These are phyloP conservation scores for Alviniconcha marisindica DNA, from an alignment of 1,140 invertebrate species.

Conservation along the genomic window DNA sequence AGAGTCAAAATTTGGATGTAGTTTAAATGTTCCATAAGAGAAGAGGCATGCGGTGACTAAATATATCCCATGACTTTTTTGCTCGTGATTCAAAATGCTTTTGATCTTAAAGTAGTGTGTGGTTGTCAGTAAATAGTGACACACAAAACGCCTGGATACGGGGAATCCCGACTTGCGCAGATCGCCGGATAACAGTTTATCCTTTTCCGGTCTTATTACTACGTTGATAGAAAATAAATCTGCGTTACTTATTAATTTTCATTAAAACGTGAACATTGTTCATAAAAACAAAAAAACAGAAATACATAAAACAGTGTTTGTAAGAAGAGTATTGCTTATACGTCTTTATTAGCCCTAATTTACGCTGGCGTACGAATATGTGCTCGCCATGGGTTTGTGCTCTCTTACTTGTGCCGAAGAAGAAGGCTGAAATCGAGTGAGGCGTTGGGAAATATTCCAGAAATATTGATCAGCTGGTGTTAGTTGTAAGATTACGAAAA, in stretches of 20 bases:
- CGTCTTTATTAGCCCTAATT: not conserved
- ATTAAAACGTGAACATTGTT: no score
- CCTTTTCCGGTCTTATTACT: slow-evolving; percentile 39
- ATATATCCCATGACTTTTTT: not conserved
- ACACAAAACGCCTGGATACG: slow-evolving; percentile 38
- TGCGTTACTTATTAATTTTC: not conserved
- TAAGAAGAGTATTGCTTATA: no score
- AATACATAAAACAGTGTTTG: no score
- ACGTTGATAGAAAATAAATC: slow-evolving; percentile 37
- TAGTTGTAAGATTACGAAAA: not conserved
- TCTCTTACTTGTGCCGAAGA: slow-evolving; percentile 43
- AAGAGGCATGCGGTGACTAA: not conserved
- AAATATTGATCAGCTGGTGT: slow-evolving; percentile 9
- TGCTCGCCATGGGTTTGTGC: slow-evolving; percentile 37
- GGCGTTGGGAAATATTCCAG: slow-evolving; percentile 24
- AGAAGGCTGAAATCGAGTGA: slow-evolving; percentile 43
- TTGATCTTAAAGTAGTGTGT: not conserved
- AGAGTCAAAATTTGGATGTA: not conserved
- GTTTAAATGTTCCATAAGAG: not conserved
- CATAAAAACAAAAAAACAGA: no score
- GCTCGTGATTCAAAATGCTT: not conserved
- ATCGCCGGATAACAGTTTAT: slow-evolving; percentile 33
- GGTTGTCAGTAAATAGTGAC: slow-evolving; percentile 30
- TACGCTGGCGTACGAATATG: slow-evolving; percentile 42
- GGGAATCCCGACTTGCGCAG: slow-evolving; percentile 46